Base-by-base conservation (phyloP, 2,888 invertebrate species). In the Synanthedon vespiformis region DNA sequence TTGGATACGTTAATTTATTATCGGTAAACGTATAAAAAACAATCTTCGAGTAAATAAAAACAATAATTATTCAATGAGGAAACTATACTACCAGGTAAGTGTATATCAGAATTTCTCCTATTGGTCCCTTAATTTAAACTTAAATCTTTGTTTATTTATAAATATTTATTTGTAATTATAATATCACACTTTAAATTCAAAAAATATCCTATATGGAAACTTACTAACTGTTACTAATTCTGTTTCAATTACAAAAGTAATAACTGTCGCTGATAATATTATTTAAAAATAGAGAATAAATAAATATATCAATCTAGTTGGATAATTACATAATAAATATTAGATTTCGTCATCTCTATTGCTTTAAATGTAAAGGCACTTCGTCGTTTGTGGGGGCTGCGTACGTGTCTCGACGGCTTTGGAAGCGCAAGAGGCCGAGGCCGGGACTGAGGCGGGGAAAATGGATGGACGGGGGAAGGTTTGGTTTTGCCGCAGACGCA, bases 171-270 rank as follows among this genome's bases (percentile, higher is more conserved):
- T 44, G 44, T 44, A 44, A 44, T 44, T 81, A 85, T 86, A 86
- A 87, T 87, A 87, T 87, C 87, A 87, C 87, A 86, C 87, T 84
- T 86, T 85, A 84, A 84, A 85, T 85, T 86, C 84, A 84, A 86
- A 82, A n/a, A 71, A 80, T 77, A 82, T 80, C 77, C 80, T 83
- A 82, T 76, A 63, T 84, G 68, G 77, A 83, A 82, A 80, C 80
- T 81, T 82, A 82, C 77, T 74, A 34, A 77, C 74, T 81, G 44
- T 44, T 44, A 48, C 48, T 82, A 82, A 80, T 65, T 85, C 74
- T 83, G 85, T 83, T 84, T 86, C 85, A 81, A 80, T 80, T 84
- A 84, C 80, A 82, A 80, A 84, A 81, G 74, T 78, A 82, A 82
- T 81, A 85, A 86, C 81, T 77, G 80, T 78, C 5, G 86, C 80